Conservation (phyloP, 2,113 vertebrate genomes). For the Lepisosteus oculatus region DNA sequence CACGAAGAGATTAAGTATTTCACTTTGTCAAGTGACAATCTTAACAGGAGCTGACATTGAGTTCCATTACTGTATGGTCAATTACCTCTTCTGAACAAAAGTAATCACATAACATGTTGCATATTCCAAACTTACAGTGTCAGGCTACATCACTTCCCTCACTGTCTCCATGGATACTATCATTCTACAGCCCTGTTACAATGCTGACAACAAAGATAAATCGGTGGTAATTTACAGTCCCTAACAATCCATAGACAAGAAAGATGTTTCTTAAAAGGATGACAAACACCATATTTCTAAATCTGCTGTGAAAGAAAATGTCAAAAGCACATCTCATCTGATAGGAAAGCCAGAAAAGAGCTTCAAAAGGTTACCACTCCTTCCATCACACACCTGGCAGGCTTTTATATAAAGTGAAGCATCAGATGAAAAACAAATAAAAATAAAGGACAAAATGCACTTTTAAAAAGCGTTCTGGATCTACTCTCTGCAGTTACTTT, state of each 20-base stretch:
- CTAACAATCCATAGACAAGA: background rate
- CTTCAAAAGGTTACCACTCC: too few species aligned
- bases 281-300: background rate
- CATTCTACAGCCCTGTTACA: background rate
- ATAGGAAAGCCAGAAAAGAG: too few species aligned
- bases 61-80: background rate
- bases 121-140: background rate
- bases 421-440: too few species aligned
- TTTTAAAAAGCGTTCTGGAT: too few species aligned
- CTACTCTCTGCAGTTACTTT: too few species aligned
- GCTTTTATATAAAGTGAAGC: too few species aligned
- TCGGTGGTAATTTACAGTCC: background rate
- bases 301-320: background rate
- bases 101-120: background rate
- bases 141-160: background rate
- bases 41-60: background rate
- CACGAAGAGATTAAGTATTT: background rate
- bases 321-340: too few species aligned
- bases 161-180: slow-evolving; percentile 21
- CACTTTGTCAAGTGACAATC: background rate
- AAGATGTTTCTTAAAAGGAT: background rate
- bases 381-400: too few species aligned
- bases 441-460: too few species aligned
- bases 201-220: background rate
- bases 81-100: slow-evolving; percentile 1